Percentiles rank a stretch among this genome's conserved stretches.
These are phyloP conservation scores for Xanthorhoe spadicearia DNA, from an alignment of 2,888 invertebrate genomes.

Conservation along the genomic window DNA sequence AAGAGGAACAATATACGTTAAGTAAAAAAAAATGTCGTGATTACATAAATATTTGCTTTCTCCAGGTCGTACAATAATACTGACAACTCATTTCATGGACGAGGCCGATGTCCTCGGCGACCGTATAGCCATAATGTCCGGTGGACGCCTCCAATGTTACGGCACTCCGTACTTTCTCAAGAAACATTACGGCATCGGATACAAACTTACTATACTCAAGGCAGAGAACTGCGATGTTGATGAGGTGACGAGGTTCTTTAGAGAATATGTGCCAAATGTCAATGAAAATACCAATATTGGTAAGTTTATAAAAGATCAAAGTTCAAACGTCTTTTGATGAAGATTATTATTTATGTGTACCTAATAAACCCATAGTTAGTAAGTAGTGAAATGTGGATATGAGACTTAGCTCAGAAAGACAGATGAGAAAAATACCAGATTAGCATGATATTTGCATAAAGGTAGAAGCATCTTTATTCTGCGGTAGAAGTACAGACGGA, in stretches of 20 bases:
- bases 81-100: constrained; percentile 96
- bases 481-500: no score
- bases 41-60: neutral
- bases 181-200: constrained; percentile 94
- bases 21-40: neutral
- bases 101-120: constrained; percentile 95
- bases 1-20: no score
- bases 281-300: constrained; percentile 89
- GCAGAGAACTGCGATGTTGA: constrained; percentile 64
- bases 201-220: constrained; percentile 88
- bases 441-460: no score
- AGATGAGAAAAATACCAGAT: no score
- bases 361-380: no score
- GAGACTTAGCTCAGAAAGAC: no score
- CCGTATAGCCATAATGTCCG: constrained; percentile 94
- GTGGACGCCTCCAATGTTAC: constrained; percentile 91
- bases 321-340: neutral
- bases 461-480: no score
- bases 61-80: constrained; percentile 89
- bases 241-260: constrained; percentile 84
- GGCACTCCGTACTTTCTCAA: constrained; percentile 93
- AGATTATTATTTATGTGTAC: neutral
- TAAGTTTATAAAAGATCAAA: constrained; percentile 50
- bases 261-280: constrained; percentile 86
- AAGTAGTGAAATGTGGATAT: no score